A percentile compares a stretch with the other conserved stretches of the same genome.
phyloP scores from a whole-genome alignment of 2,888 invertebrate genomes.

The Nineta flava region DNA sequence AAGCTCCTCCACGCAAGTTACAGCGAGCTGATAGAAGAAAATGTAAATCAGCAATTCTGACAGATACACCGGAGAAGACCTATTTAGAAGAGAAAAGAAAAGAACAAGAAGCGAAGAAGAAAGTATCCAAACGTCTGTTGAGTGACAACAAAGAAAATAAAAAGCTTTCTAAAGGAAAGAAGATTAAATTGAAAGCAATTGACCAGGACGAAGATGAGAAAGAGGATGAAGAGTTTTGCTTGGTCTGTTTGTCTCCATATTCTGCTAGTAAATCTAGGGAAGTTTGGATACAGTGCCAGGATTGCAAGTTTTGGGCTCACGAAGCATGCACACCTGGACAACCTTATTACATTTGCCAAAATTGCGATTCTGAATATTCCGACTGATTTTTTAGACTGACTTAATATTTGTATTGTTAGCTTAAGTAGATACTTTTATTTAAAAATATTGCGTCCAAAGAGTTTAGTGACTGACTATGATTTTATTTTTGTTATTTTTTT shows the following conservation, averaged over 20 bases:
- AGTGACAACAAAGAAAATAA: conserved; percentile 10
- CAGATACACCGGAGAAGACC: conserved; percentile 8
- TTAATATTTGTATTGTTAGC: not conserved
- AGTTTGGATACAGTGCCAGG: conserved; percentile 5
- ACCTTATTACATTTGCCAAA: not conserved
- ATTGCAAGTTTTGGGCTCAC: conserved; percentile 11
- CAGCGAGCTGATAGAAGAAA: conserved; percentile 10
- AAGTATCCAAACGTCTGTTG: not conserved
- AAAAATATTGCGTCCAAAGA: not conserved
- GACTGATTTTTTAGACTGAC: not conserved
- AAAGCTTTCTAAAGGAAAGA: conserved; percentile 8
- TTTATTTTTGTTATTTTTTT: not conserved
- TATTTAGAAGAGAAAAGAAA: conserved; percentile 12
- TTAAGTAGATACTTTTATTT: not conserved
- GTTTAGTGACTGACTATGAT: not conserved
- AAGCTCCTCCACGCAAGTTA: conserved; percentile 6
- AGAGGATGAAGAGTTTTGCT: conserved; percentile 10
- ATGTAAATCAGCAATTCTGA: conserved; percentile 12
- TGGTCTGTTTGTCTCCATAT: conserved; percentile 2
- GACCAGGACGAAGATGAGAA: conserved; percentile 7
- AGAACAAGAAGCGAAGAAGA: conserved; percentile 10
- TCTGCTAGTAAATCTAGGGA: conserved; percentile 2
- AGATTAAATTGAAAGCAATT: conserved; percentile 7
- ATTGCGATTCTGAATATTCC: too few species aligned
- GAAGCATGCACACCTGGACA: conserved; percentile 9